Base-by-base conservation (phyloP, 2,113 vertebrate genomes). In the Salvelinus fontinalis region DNA sequence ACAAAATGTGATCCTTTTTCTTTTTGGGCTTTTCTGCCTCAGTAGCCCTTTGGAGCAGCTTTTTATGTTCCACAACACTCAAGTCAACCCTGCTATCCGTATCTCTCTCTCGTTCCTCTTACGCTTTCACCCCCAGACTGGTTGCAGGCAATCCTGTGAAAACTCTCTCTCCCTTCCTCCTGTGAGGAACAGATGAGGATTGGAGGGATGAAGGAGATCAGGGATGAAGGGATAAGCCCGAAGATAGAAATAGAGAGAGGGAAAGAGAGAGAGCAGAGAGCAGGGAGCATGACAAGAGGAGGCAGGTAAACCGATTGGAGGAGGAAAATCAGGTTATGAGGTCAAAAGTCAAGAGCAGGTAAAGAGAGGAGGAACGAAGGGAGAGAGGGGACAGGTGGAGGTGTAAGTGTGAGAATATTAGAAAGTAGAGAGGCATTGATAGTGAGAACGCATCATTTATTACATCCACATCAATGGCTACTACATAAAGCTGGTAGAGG, bases 161-260 rank as follows among this genome's bases (percentile, higher is more conserved):
- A 88, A 84, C 81, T 92, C 84, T 89, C 84, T 90, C 83, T 80
- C 83, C 51, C 84, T 85, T 86, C 84, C 83, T 86, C 81, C 65
- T 39, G 83, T 74, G 84, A 83, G 73, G 84, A 84, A 84, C 91
- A 91, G 89, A 88, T 92, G 85, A 92, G 90, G 92, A 94, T 94
- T 93, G 92, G 85, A 89, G 83, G 77, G 93, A 93, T 93, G 92
- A 93, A 92, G 91, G 91, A 93, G 92, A 94, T 94, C 91, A 94
- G 83, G 90, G 91, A 93, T 93, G 92, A 93, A 90, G 85, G 87
- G 92, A 94, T 94, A 93, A 92, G 92, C 84, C 85, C 89, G 90
- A 86, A 88, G 93, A 92, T 93, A 84, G 89, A 91, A 93, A 91
- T 88, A 92, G 86, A 31, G 68, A 29, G 69, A 81, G 78, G 69